Evolutionary conservation across 2,797 vertebrate species (phyloP).

Genomic region (Lepus oiostolus): DNA sequence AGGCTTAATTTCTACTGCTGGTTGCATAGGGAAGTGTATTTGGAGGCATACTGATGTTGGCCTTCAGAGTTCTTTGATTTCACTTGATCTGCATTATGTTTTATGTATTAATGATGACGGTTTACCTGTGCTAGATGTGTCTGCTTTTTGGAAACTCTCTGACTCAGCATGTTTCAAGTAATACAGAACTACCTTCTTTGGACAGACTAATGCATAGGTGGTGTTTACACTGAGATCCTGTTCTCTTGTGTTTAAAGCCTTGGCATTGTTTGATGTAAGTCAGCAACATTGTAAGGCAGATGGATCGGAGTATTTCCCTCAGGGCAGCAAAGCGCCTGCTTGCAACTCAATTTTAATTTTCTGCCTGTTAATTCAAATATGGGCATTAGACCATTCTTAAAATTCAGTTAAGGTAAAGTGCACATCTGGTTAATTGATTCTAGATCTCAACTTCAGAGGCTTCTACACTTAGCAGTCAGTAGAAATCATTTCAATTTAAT

Average conservation of each 20-base stretch:
- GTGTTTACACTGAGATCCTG: background rate
- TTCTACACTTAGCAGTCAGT: background rate
- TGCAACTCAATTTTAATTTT: constrained; percentile 62
- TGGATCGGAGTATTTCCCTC: background rate
- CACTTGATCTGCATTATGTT: accelerated
- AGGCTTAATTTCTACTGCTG: background rate
- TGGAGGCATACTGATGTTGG: background rate
- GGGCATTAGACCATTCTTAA: constrained; percentile 45
- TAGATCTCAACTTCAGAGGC: constrained; percentile 27
- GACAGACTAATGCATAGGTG: background rate
- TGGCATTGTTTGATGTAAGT: background rate
- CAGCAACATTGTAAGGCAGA: background rate
- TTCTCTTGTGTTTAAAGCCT: background rate
- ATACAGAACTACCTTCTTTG: background rate
- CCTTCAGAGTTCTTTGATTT: background rate
- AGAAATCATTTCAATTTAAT: constrained; percentile 15
- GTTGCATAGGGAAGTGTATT: background rate
- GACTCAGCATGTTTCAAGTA: background rate
- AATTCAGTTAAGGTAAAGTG: constrained; percentile 55
- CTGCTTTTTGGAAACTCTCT: background rate
- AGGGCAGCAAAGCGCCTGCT: background rate
- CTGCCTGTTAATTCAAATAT: constrained; percentile 60
- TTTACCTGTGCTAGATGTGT: background rate
- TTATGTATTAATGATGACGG: background rate
- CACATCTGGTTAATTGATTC: constrained; percentile 45